Conservation (phyloP, 30 jellyfish, hydroid and myxozoan species). For the Catostylus mosaicus region DNA sequence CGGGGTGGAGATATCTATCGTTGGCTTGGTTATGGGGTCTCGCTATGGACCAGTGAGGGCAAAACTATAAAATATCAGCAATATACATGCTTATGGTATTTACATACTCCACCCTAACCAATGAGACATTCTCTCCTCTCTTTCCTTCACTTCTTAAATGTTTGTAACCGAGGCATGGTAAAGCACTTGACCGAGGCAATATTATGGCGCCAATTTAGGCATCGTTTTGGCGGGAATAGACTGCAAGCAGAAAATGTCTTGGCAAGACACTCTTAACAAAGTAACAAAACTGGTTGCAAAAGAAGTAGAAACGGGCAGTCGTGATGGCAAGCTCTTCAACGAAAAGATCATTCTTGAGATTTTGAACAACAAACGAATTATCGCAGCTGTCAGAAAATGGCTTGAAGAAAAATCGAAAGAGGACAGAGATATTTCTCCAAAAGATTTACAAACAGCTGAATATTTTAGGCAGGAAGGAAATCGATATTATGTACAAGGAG, state of each 20-base stretch:
- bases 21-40: too few relatives aligned
- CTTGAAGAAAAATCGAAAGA: background rate
- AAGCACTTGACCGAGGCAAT: too few relatives aligned
- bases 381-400: conserved; percentile 3
- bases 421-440: conserved; percentile 9
- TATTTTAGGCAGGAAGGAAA: conserved; percentile 66
- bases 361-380: background rate
- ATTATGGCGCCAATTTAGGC: too few relatives aligned
- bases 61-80: too few relatives aligned
- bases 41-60: too few relatives aligned
- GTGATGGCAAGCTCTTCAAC: background rate
- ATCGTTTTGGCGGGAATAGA: too few relatives aligned
- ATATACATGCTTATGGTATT: too few relatives aligned
- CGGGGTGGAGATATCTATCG: too few relatives aligned
- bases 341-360: conserved; percentile 11
- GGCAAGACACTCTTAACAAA: conserved; percentile 13
- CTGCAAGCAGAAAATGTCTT: conserved; percentile 22
- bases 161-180: too few relatives aligned
- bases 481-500: conserved; percentile 37
- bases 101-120: too few relatives aligned
- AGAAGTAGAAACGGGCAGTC: background rate
- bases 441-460: conserved; percentile 34
- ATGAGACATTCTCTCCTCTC: too few relatives aligned
- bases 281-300: background rate
- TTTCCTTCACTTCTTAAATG: too few relatives aligned